Evolutionary conservation across 2,113 vertebrate species (phyloP).

Genomic region (Clarias batrachus): DNA sequence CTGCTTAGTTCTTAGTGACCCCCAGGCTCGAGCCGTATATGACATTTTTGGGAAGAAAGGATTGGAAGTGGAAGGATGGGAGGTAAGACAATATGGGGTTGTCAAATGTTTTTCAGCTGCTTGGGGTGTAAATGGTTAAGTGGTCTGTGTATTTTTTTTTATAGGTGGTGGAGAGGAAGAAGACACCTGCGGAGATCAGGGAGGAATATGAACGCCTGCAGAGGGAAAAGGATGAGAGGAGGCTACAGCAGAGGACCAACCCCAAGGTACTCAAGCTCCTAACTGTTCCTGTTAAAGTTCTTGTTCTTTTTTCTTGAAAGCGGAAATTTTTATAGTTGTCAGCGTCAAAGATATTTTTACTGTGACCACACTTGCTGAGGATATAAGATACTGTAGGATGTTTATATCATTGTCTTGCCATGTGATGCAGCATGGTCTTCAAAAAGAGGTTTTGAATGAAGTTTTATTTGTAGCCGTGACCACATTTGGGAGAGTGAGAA

Average conservation of each 20-base stretch:
- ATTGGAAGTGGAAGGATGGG: conserved; percentile 98
- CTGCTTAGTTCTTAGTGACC: conserved; percentile 86
- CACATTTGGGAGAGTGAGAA: not conserved
- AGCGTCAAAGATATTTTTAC: not conserved
- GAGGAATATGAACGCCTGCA: conserved; percentile 95
- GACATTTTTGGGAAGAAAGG: conserved; percentile 96
- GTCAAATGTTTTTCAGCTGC: not conserved
- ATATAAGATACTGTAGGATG: not conserved
- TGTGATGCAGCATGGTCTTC: not conserved
- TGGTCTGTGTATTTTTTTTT: not conserved
- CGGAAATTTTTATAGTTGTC: not conserved
- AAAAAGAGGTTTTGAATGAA: not conserved
- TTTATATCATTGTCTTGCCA: not conserved
- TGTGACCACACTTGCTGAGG: not conserved
- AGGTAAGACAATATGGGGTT: conserved; percentile 74
- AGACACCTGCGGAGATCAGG: conserved; percentile 90
- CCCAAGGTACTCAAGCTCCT: conserved; percentile 81
- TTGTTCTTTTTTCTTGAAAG: not conserved
- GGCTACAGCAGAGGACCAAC: conserved; percentile 93
- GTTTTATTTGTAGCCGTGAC: no score
- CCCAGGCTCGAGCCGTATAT: conserved; percentile 95
- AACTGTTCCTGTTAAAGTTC: not conserved
- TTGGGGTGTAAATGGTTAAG: not conserved
- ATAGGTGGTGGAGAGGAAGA: conserved; percentile 91
- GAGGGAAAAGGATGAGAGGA: conserved; percentile 88